Conservation (phyloP, 2,797 vertebrate species). For the Fundulus diaphanus region DNA sequence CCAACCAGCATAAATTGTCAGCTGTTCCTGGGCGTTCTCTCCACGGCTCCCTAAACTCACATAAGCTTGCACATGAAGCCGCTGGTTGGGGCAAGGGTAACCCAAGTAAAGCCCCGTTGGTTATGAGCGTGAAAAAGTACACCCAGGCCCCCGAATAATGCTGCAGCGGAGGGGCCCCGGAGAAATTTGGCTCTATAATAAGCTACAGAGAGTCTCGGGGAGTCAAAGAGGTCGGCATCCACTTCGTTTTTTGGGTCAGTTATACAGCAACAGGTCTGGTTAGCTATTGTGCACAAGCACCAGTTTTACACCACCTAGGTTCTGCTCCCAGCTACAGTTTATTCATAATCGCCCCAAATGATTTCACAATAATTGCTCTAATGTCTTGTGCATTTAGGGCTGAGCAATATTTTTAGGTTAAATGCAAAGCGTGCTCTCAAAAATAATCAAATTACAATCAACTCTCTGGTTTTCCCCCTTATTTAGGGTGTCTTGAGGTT, state of each 20-base stretch:
- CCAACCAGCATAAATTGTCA: slow-evolving; percentile 81
- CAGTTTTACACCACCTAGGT: not conserved
- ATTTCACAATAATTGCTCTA: slow-evolving; percentile 2
- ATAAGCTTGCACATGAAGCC: slow-evolving; percentile 71
- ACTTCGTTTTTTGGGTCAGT: slow-evolving; percentile 3
- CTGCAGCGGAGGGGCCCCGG: slow-evolving; percentile 55
- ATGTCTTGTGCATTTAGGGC: not conserved
- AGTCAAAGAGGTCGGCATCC: slow-evolving; percentile 23
- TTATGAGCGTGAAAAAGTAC: slow-evolving; percentile 71
- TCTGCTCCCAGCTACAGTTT: not conserved
- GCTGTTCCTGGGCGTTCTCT: slow-evolving; percentile 81
- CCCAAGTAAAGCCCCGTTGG: slow-evolving; percentile 69
- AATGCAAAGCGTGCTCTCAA: not conserved
- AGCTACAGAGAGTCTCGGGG: slow-evolving; percentile 50
- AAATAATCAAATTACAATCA: not conserved
- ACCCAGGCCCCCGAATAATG: slow-evolving; percentile 61
- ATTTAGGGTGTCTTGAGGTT: slow-evolving; percentile 31
- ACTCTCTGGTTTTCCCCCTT: not conserved
- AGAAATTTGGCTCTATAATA: slow-evolving; percentile 54
- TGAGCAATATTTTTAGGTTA: not conserved
- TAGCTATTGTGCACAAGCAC: not conserved
- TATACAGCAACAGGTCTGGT: not conserved
- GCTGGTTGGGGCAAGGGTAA: slow-evolving; percentile 74
- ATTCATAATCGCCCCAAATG: not conserved
- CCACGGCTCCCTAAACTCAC: slow-evolving; percentile 78